Evolutionary conservation across 1,140 invertebrate species (phyloP).

Genomic region (Drosophila ogumai): DNA sequence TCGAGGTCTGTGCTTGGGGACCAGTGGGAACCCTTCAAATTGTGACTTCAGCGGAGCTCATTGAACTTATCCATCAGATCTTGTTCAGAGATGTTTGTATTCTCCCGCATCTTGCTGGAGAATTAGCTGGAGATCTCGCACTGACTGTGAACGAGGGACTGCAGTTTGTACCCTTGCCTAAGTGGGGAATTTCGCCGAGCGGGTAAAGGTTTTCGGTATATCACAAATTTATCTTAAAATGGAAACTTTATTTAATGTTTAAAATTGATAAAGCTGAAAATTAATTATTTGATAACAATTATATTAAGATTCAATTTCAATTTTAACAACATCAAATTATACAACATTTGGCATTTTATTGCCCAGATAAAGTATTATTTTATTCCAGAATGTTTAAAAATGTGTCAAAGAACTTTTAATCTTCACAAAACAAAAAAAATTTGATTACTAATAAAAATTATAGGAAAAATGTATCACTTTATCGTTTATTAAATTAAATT

Average conservation of each 20-base stretch:
- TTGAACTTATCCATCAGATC: slow-evolving; percentile 57
- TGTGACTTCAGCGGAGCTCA: slow-evolving; percentile 51
- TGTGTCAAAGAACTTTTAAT: too few relatives aligned
- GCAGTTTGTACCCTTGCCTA: slow-evolving; percentile 19
- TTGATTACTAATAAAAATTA: too few relatives aligned
- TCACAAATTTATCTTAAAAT: background rate
- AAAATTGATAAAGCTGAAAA: background rate
- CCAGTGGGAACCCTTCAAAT: background rate
- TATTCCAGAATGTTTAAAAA: too few relatives aligned
- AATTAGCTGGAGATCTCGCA: slow-evolving; percentile 11
- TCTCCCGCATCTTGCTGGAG: slow-evolving; percentile 17
- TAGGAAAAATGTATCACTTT: too few relatives aligned
- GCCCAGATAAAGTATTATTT: too few relatives aligned
- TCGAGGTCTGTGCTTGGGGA: background rate
- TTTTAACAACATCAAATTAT: too few relatives aligned
- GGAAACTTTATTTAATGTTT: background rate
- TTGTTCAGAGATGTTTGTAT: background rate
- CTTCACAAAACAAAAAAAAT: too few relatives aligned
- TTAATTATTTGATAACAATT: too few relatives aligned
- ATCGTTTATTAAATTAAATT: too few relatives aligned
- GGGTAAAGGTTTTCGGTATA: background rate
- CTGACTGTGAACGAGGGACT: background rate
- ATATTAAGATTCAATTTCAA: too few relatives aligned
- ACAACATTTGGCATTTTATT: too few relatives aligned
- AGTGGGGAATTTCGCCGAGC: background rate